Evolutionary conservation across 2,888 invertebrate species (phyloP), one percentile per base, ranked within the genome.

Genomic region (Gonocerus acuteangulatus): DNA sequence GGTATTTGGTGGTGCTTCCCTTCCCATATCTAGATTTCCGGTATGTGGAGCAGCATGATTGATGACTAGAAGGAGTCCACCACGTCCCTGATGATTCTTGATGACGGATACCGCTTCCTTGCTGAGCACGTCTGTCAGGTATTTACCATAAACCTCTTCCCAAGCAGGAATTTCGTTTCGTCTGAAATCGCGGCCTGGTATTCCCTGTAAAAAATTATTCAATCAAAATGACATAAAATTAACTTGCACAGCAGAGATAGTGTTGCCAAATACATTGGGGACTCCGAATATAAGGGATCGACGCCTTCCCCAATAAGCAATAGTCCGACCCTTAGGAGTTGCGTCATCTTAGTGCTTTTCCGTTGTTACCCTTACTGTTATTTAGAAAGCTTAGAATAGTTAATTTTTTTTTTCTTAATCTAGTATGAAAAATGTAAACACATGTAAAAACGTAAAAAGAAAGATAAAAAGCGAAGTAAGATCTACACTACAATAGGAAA

Each of bases 41-140:
- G 85, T 79, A 72, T 95, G 95, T 0, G 87, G 83, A 0, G 92
- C 92, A 47, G 85, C 76, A 73, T 93, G 91, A 0, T 85, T 80
- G 47, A 95, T 70, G 75, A 89, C 82, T 65, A 95, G 74, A 70
- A 91, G 92, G 62, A 95, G 74, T 1, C 49, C 49, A 1, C 49
- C 45, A 2, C 16, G 34, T 18, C 42, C n/a, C 1, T 70, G 69
- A 62, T 82, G 81, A 13, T 76, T 72, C n/a, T 74, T 71, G 44
- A 85, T 83, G 6, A 83, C 68, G 16, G 73, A 75, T 44, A 81
- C 77, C 0, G 87, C 83, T 70, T 85, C 83, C 13, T 78, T 71
- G 1, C 82, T 85, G 63, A 87, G 80, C 34, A 88, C 71, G 69
- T 88, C 84, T 0, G 89, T 89, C 9, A 85, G 78, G 69, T 89